These are phyloP conservation scores for Myripristis jacobus DNA, from an alignment of 2,797 vertebrate genomes.

Conservation along the genomic window DNA sequence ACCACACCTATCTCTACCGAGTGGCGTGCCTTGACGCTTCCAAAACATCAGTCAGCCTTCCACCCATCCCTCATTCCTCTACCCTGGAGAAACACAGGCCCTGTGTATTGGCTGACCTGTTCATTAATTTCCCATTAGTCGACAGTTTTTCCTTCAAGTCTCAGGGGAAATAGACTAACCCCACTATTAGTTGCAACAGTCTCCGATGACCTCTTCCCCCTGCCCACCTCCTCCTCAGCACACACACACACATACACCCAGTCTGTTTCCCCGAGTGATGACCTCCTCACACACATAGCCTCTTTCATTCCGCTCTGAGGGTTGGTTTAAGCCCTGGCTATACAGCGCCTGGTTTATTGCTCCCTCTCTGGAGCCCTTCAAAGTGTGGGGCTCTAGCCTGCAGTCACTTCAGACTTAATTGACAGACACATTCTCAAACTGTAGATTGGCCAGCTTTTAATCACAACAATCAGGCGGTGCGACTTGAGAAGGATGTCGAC, in stretches of 20 bases:
- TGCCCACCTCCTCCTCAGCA: constrained; percentile 25
- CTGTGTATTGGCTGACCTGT: constrained; percentile 56
- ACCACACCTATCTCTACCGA: constrained; percentile 35
- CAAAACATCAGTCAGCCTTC: constrained; percentile 48
- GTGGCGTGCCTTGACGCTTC: constrained; percentile 57
- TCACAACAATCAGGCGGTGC: constrained; percentile 68
- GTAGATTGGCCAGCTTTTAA: constrained; percentile 53
- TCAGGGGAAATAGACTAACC: constrained; percentile 67
- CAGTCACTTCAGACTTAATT: constrained; percentile 66
- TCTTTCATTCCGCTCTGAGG: constrained; percentile 77
- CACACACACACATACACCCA: constrained; percentile 41
- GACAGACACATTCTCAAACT: constrained; percentile 64
- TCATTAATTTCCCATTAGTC: constrained; percentile 79
- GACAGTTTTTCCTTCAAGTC: constrained; percentile 65
- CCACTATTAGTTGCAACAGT: constrained; percentile 57
- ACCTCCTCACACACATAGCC: constrained; percentile 75
- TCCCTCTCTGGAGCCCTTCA: constrained; percentile 62
- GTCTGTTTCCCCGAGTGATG: constrained; percentile 71
- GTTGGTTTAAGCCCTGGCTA: constrained; percentile 68
- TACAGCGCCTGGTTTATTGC: constrained; percentile 67
- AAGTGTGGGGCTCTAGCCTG: constrained; percentile 61
- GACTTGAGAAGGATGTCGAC: constrained; percentile 46
- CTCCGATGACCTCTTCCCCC: constrained; percentile 50
- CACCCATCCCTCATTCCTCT: constrained; percentile 12
- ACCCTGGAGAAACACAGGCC: constrained; percentile 50